Conservation (phyloP, 2,797 vertebrate species). For the Sebastes reedi region DNA sequence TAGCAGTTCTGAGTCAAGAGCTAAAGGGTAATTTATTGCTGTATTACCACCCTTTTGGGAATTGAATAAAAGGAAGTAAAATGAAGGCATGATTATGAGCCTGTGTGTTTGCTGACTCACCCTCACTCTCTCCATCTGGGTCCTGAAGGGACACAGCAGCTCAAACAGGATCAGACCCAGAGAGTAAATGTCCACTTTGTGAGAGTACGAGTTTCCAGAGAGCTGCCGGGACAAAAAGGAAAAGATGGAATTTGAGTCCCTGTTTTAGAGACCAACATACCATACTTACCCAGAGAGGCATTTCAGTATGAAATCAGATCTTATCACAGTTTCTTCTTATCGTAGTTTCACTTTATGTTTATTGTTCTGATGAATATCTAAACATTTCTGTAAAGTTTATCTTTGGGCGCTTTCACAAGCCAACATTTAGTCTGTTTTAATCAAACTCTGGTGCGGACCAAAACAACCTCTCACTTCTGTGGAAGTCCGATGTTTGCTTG, state of each 20-base stretch:
- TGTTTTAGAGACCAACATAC: background rate
- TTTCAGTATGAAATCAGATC: background rate
- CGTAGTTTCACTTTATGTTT: background rate
- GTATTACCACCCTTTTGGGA: background rate
- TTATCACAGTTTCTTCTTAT: background rate
- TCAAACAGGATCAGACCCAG: slow-evolving; percentile 98
- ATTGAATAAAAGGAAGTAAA: background rate
- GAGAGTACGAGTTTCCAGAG: slow-evolving; percentile 95
- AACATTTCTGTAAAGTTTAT: too few relatives aligned
- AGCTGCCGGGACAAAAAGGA: slow-evolving; percentile 79
- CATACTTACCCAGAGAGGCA: too few relatives aligned
- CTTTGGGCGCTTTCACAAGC: too few relatives aligned
- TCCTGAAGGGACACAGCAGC: slow-evolving; percentile 94
- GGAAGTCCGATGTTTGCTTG: too few relatives aligned
- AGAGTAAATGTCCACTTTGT: slow-evolving; percentile 99
- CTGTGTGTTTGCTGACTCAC: slow-evolving; percentile 76
- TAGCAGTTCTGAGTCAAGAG: background rate
- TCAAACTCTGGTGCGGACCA: too few relatives aligned
- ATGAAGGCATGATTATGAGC: background rate
- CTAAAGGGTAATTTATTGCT: background rate
- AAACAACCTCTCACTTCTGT: too few relatives aligned
- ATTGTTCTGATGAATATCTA: background rate
- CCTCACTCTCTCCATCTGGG: slow-evolving; percentile 97
- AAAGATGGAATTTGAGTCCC: background rate
- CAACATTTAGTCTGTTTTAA: too few relatives aligned